Base-by-base conservation (phyloP, 1,140 invertebrate genomes). In the Pseudachorutes palmiensis region DNA sequence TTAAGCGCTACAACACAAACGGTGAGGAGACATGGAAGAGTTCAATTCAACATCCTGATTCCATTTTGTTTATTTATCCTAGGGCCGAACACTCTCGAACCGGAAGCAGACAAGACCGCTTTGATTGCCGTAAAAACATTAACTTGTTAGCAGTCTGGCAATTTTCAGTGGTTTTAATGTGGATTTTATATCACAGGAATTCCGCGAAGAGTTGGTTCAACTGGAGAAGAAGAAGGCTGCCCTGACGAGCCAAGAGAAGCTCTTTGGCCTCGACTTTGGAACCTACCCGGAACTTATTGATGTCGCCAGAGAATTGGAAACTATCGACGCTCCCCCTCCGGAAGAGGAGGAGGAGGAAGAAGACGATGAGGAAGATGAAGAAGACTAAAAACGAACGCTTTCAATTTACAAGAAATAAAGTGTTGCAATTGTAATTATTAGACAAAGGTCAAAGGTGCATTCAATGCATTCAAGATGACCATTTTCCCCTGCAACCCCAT, bases 261-360 rank as follows among this genome's bases (percentile, higher is more conserved):
- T 94, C 1, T 95, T 96, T 79, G 89, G 92, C 73, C 84, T 92
- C 69, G 83, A 87, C 9, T 82, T 91, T 30, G 85, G 88, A 0
- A 86, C 92, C 77, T 95, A 92, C 75, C 85, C 88, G 0, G 82
- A 85, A 55, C 88, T 91, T 75, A 76, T 85, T 2, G 81, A 85
- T 58, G 81, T 88, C 0, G 87, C 87, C 75, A 80, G 82, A 12
- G 87, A 94, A 69, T 91, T 86, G 76, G 82, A 86, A 30, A 82
- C 83, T 3, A 83, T 94, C 80, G 82, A 88, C 68, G 72, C 83
- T 70, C n/a, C n/a, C n/a, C n/a, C n/a, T n/a, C n/a, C n/a, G n/a
- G n/a, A n/a, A n/a, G n/a, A n/a, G n/a, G n/a, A n/a, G n/a, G n/a
- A n/a, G n/a, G n/a, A n/a, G n/a, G n/a, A n/a, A n/a, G n/a, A n/a